A percentile compares a stretch with the other conserved stretches of the same genome.
Conservation (phyloP, 2,113 vertebrate species). For the Ia io region DNA sequence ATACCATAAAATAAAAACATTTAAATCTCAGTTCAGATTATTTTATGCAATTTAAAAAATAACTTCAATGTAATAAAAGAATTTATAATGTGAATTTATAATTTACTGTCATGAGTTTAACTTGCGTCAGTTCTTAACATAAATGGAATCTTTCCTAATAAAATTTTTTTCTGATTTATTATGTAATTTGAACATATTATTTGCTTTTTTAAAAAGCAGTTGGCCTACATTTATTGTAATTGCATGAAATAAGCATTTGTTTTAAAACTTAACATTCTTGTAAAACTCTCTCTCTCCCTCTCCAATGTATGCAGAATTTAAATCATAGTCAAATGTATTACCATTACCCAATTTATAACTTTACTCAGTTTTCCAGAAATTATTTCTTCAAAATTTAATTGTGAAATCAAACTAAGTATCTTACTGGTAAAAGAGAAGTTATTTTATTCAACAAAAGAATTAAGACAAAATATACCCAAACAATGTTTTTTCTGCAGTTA, state of each 20-base stretch:
- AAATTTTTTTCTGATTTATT: background rate
- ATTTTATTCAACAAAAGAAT: conserved; percentile 9
- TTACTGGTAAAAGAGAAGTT: background rate
- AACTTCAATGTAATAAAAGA: conserved; percentile 10
- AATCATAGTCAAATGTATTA: background rate
- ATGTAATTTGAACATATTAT: conserved; percentile 36
- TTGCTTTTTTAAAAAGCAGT: background rate
- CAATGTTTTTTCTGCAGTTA: background rate
- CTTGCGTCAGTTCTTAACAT: background rate
- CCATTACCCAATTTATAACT: background rate
- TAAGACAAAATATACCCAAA: background rate
- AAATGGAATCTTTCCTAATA: background rate
- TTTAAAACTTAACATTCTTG: conserved; percentile 7
- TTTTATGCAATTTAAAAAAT: background rate
- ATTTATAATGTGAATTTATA: conserved; percentile 26
- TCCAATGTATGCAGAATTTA: background rate
- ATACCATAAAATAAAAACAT: background rate
- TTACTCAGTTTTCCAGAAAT: conserved; percentile 19
- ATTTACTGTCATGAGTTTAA: background rate
- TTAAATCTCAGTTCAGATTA: background rate
- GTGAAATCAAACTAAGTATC: conserved; percentile 31
- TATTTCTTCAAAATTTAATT: conserved; percentile 5
- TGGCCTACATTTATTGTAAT: conserved; percentile 22
- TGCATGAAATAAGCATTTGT: conserved; percentile 19
- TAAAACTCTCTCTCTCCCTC: conserved; percentile 30